Evolutionary conservation across 1,140 invertebrate genomes (phyloP).

Genomic region (Sinella curviseta): DNA sequence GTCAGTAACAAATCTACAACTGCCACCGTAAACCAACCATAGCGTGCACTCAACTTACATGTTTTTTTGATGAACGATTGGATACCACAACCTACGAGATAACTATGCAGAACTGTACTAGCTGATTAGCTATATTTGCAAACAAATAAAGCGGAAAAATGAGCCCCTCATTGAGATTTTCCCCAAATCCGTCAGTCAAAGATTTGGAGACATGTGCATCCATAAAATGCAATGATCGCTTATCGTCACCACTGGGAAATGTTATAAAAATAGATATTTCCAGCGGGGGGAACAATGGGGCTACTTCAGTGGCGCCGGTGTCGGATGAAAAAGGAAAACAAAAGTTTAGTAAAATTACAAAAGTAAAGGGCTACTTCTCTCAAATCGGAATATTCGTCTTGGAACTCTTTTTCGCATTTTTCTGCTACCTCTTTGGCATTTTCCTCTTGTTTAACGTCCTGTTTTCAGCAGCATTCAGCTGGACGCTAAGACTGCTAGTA

Average conservation of each 20-base stretch:
- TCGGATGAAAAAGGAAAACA: background rate
- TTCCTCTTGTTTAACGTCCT: conserved; percentile 26
- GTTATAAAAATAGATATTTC: background rate
- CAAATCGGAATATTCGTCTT: conserved; percentile 8
- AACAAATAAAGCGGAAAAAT: background rate
- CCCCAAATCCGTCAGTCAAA: background rate
- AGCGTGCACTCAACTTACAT: background rate
- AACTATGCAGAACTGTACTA: background rate
- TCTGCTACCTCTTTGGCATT: conserved; percentile 29
- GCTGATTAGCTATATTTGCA: background rate
- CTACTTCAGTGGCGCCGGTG: background rate
- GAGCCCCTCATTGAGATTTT: conserved; percentile 5
- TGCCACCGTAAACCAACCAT: background rate
- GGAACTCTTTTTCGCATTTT: background rate
- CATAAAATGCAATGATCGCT: background rate
- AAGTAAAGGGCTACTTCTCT: conserved; percentile 15
- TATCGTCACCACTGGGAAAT: background rate
- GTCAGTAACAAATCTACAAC: background rate
- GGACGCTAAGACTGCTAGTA: conserved; percentile 29
- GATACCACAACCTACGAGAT: background rate
- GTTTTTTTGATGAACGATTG: too few relatives aligned
- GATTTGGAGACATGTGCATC: background rate
- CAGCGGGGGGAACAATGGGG: background rate
- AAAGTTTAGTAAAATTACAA: conserved; percentile 15
- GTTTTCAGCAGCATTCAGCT: conserved; percentile 22